These are phyloP conservation scores for Accipiter cooperii DNA, from an alignment of 2,113 vertebrate genomes.

Conservation along the genomic window DNA sequence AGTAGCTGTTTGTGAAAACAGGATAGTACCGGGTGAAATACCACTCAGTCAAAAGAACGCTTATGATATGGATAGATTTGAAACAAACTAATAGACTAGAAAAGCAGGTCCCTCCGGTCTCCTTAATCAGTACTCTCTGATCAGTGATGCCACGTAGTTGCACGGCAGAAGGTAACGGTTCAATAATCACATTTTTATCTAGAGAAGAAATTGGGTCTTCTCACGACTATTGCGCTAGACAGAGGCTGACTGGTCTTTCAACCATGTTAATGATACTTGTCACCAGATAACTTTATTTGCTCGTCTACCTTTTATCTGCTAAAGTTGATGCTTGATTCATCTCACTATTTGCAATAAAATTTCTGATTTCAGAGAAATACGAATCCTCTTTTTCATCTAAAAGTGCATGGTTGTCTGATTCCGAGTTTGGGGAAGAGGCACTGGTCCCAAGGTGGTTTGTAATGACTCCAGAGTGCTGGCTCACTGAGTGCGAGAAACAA, in stretches of 20 bases:
- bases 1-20: neutral
- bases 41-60: slow-evolving; percentile 66
- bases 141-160: neutral
- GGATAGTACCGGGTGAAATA: slow-evolving; percentile 54
- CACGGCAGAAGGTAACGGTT: neutral
- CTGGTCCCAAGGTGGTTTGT: slow-evolving; percentile 84
- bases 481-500: slow-evolving; percentile 75
- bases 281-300: neutral
- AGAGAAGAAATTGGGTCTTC: neutral
- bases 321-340: slow-evolving; percentile 87
- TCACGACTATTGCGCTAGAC: neutral
- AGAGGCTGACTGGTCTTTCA: neutral
- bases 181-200: neutral
- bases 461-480: slow-evolving; percentile 93
- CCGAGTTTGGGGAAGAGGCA: slow-evolving; percentile 91
- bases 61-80: fast-evolving
- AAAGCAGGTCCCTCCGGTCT: neutral
- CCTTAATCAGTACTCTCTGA: neutral
- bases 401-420: slow-evolving; percentile 99
- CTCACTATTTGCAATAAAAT: slow-evolving; percentile 98
- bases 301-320: slow-evolving; percentile 87
- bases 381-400: slow-evolving; percentile 99
- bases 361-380: slow-evolving; percentile 98
- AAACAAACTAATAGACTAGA: neutral
- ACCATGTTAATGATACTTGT: neutral